phyloP scores from a whole-genome alignment of 1,140 invertebrate genomes.

The Aphaenogaster rudis region DNA sequence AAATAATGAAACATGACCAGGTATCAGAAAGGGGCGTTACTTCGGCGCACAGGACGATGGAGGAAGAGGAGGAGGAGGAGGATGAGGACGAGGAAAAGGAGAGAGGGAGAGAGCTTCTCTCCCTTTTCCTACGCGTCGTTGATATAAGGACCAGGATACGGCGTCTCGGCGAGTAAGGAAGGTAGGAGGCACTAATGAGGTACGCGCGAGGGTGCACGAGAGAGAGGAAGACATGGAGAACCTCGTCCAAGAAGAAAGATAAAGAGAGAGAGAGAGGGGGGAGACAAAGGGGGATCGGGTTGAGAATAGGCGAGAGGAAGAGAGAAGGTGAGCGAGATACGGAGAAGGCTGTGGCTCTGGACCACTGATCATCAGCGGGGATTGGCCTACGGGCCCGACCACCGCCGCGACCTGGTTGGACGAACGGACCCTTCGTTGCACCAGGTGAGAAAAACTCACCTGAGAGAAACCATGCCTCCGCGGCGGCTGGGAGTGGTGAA shows the following conservation, averaged over 20 bases:
- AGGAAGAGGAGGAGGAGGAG: conserved; percentile 51
- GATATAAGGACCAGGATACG: conserved; percentile 77
- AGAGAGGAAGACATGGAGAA: conserved; percentile 26
- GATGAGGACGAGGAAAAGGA: conserved; percentile 11
- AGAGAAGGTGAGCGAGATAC: conserved; percentile 58
- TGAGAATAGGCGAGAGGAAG: conserved; percentile 42
- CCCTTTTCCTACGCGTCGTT: conserved; percentile 75
- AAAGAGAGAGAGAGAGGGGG: conserved; percentile 55
- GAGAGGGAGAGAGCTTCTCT: conserved; percentile 73
- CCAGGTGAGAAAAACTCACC: conserved; percentile 81
- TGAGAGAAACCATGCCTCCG: conserved; percentile 73
- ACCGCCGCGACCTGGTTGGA: conserved; percentile 80
- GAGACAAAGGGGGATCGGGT: neutral
- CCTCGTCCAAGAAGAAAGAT: conserved; percentile 9
- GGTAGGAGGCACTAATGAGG: conserved; percentile 86
- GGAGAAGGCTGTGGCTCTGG: conserved; percentile 81
- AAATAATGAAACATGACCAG: conserved; percentile 85
- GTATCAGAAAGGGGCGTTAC: conserved; percentile 80
- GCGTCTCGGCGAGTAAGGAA: conserved; percentile 63
- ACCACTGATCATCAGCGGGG: conserved; percentile 82
- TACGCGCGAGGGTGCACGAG: conserved; percentile 56
- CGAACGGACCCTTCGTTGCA: conserved; percentile 74
- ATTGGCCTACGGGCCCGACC: conserved; percentile 81
- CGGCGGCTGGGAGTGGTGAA: conserved; percentile 70
- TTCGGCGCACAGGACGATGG: conserved; percentile 53